These are phyloP conservation scores for Zaprionus gabonicus DNA, from an alignment of 1,140 invertebrate species.

Conservation along the genomic window DNA sequence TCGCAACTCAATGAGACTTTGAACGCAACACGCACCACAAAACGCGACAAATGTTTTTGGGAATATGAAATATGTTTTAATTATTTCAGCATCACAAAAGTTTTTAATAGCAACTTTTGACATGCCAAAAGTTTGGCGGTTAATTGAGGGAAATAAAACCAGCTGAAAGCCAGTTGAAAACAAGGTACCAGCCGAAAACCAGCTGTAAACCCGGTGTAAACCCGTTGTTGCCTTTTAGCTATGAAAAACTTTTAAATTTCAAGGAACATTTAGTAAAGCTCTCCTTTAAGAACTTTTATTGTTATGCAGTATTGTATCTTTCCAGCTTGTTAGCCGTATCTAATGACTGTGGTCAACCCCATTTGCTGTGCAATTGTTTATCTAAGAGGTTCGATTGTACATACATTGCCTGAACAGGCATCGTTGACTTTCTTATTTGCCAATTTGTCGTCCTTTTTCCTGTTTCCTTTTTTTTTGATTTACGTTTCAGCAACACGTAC, in stretches of 20 bases:
- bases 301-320: neutral
- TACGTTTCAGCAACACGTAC: slow-evolving; percentile 49
- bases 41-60: neutral
- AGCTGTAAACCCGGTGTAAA: neutral
- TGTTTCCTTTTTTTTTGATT: slow-evolving; percentile 41
- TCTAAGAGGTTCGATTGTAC: neutral
- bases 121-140: neutral
- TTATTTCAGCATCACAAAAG: neutral
- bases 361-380: neutral
- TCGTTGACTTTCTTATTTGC: slow-evolving; percentile 18
- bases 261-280: neutral
- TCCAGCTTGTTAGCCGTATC: neutral
- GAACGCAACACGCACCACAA: slow-evolving; percentile 20
- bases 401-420: neutral
- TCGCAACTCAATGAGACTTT: slow-evolving; percentile 61
- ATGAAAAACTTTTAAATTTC: neutral
- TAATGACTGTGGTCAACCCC: neutral
- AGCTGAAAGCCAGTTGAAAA: neutral
- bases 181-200: neutral
- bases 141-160: neutral
- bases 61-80: neutral
- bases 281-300: neutral
- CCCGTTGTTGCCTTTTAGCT: neutral
- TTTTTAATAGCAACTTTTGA: neutral
- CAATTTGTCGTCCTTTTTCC: slow-evolving; percentile 24